These are phyloP conservation scores for Tragopan temminckii DNA, from an alignment of 2,797 vertebrate genomes.

Conservation along the genomic window DNA sequence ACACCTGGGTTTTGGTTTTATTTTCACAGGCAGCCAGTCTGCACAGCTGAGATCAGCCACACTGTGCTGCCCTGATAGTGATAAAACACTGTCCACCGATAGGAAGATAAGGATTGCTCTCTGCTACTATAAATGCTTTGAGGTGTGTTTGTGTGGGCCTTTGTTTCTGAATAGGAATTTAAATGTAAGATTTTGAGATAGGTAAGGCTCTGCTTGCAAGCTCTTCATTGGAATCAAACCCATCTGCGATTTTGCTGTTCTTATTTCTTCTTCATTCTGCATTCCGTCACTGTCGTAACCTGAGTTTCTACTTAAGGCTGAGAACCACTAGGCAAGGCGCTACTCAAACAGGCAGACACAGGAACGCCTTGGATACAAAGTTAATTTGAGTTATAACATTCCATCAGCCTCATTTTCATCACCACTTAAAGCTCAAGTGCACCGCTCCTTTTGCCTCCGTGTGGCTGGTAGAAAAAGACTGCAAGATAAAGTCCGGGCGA, in stretches of 20 bases:
- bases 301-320: background rate
- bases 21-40: background rate
- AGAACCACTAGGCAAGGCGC: background rate
- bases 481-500: background rate
- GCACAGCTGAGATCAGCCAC: background rate
- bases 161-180: background rate
- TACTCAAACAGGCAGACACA: background rate
- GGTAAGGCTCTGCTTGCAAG: rapidly evolving
- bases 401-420: background rate
- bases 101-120: constrained; percentile 3
- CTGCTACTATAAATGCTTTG: background rate
- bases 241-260: background rate
- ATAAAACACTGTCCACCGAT: background rate
- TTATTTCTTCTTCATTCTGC: background rate
- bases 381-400: background rate
- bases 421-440: background rate
- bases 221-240: background rate
- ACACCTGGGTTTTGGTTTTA: constrained; percentile 2
- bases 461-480: background rate
- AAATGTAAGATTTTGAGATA: background rate
- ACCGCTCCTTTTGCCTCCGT: background rate
- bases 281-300: background rate
- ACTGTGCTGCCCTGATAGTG: background rate
- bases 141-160: background rate
- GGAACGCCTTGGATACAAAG: background rate